Evolutionary conservation across 2,797 vertebrate genomes (phyloP).

Genomic region (Enteromius fasciolatus): DNA sequence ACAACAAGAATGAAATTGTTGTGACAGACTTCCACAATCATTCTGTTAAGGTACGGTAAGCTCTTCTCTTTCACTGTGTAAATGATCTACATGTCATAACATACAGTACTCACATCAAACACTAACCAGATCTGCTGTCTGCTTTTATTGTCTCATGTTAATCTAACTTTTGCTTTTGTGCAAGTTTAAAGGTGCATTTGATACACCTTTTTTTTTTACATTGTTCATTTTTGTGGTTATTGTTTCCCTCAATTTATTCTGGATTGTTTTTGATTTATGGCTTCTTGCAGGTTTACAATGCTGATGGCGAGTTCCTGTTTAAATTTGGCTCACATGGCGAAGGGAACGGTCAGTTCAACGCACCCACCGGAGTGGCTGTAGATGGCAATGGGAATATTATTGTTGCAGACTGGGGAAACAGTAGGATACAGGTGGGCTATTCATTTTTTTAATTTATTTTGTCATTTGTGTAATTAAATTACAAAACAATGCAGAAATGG

Average conservation of each 20-base stretch:
- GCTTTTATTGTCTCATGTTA: background rate
- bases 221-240: background rate
- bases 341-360: constrained; percentile 96
- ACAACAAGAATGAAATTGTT: constrained; percentile 97
- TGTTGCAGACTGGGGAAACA: constrained; percentile 98
- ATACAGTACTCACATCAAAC: background rate
- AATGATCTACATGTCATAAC: background rate
- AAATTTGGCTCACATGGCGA: constrained; percentile 96
- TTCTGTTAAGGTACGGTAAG: constrained; percentile 90
- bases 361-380: constrained; percentile 92
- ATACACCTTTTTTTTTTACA: background rate
- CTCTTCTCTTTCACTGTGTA: background rate
- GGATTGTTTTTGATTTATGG: background rate
- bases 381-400: constrained; percentile 96
- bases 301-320: constrained; percentile 96
- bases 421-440: constrained; percentile 90
- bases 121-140: background rate
- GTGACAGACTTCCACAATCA: constrained; percentile 98
- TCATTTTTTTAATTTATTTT: background rate
- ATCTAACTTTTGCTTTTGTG: background rate
- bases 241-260: background rate
- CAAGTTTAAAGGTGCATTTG: background rate
- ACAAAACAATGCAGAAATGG: background rate
- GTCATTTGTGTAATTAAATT: background rate
- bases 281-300: constrained; percentile 86